Percentiles rank a stretch among this genome's conserved stretches.
Evolutionary conservation across 2,113 vertebrate genomes (phyloP).

Genomic region (Leiothrix lutea): DNA sequence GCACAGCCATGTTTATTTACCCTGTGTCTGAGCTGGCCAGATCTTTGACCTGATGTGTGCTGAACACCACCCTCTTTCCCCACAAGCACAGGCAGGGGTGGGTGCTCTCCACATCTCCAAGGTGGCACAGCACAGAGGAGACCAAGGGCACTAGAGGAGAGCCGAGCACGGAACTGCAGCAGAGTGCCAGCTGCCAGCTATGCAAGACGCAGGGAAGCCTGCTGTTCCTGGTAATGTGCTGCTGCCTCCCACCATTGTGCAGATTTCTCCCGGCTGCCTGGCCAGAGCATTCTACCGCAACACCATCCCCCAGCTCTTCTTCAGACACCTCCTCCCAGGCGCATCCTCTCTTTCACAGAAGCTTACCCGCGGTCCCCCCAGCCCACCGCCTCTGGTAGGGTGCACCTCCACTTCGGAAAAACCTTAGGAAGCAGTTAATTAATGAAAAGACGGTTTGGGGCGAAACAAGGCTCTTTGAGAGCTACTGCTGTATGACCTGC

Average conservation of each 20-base stretch:
- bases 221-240: neutral
- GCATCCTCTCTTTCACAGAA: neutral
- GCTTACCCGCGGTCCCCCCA: neutral
- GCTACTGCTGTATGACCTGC: neutral
- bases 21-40: slow-evolving; percentile 4
- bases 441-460: neutral
- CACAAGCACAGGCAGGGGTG: neutral
- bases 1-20: slow-evolving; percentile 43
- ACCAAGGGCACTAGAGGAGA: neutral
- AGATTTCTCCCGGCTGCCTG: neutral
- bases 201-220: neutral
- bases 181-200: neutral
- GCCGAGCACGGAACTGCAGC: accelerated
- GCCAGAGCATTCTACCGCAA: neutral
- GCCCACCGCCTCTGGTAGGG: neutral
- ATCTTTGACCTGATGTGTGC: neutral
- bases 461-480: neutral
- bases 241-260: slow-evolving; percentile 34
- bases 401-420: neutral
- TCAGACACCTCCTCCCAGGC: neutral
- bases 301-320: slow-evolving; percentile 27
- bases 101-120: neutral
- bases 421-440: neutral
- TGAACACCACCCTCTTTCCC: neutral
- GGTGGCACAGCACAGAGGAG: neutral